Conservation (phyloP, 2,113 vertebrate species). For the Ivindomyrus marchei region DNA sequence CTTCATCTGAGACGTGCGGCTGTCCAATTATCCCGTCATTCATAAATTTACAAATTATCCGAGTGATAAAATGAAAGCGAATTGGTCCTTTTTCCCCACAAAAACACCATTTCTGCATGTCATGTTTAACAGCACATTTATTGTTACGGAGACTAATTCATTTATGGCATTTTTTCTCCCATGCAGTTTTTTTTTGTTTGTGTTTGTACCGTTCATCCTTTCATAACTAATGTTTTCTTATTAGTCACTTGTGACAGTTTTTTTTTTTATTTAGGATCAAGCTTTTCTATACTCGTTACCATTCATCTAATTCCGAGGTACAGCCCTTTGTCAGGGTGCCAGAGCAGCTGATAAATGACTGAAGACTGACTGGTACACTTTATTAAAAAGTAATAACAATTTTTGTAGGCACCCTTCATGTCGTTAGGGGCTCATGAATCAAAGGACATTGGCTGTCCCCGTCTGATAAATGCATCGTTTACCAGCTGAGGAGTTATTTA, state of each 20-base stretch:
- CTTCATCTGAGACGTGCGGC: not conserved
- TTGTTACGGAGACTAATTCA: not conserved
- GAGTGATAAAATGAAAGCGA: not conserved
- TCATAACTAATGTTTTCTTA: not conserved
- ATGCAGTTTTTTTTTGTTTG: not conserved
- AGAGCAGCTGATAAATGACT: conserved; percentile 89
- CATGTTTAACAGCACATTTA: not conserved
- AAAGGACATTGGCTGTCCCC: conserved; percentile 97
- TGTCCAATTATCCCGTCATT: not conserved
- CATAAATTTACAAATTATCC: not conserved
- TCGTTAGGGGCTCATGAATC: conserved; percentile 95
- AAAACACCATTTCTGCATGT: not conserved
- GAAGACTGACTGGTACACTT: conserved; percentile 96
- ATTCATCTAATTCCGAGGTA: conserved; percentile 69
- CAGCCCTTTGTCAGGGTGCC: conserved; percentile 76
- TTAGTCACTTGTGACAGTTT: conserved; percentile 62
- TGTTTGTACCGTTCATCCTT: not conserved
- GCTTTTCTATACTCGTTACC: conserved; percentile 63
- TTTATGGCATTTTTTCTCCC: not conserved
- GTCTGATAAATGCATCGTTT: conserved; percentile 99
- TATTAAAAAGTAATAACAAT: conserved; percentile 99
- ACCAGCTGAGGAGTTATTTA: conserved; percentile 99
- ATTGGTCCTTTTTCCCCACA: not conserved
- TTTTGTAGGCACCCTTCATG: conserved; percentile 98
- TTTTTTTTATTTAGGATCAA: conserved; percentile 72